Conservation (phyloP, 2,113 vertebrate species). For the Silurus asotus region DNA sequence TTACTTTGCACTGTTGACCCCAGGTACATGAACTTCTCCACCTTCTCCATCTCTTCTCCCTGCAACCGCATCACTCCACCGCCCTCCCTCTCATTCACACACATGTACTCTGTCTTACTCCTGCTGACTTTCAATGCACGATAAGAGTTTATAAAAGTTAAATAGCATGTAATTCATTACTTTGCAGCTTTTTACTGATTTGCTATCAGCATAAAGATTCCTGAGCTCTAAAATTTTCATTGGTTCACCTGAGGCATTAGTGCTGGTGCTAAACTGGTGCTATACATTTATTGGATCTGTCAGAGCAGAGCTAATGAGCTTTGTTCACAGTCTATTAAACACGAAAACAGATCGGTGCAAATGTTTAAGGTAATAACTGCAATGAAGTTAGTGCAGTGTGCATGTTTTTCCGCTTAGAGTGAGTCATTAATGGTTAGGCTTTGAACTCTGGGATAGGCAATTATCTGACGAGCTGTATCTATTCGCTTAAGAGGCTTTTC, state of each 20-base stretch:
- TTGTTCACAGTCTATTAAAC: slow-evolving; percentile 29
- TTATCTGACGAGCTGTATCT: slow-evolving; percentile 26
- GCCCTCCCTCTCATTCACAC: no score
- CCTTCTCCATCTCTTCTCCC: no score
- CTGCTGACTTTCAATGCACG: neutral
- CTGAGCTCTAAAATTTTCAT: neutral
- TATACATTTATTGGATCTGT: slow-evolving; percentile 18
- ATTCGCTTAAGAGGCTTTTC: slow-evolving; percentile 35
- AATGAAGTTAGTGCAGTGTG: slow-evolving; percentile 1
- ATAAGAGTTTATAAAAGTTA: neutral
- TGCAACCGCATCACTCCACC: no score
- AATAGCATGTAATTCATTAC: neutral
- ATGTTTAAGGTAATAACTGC: slow-evolving; percentile 17
- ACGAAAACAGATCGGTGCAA: neutral
- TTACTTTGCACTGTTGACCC: no score
- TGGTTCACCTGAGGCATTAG: neutral
- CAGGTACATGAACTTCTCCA: no score
- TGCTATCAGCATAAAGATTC: neutral
- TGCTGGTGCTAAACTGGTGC: neutral
- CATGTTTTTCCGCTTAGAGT: slow-evolving; percentile 2
- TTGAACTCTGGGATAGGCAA: slow-evolving; percentile 11
- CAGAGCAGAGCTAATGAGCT: slow-evolving; percentile 13
- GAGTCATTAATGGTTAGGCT: slow-evolving; percentile 30
- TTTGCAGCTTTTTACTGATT: neutral
- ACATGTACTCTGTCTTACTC: no score